Base-by-base conservation (phyloP, 2,888 invertebrate genomes). In the Caenorhabditis sulstoni region DNA sequence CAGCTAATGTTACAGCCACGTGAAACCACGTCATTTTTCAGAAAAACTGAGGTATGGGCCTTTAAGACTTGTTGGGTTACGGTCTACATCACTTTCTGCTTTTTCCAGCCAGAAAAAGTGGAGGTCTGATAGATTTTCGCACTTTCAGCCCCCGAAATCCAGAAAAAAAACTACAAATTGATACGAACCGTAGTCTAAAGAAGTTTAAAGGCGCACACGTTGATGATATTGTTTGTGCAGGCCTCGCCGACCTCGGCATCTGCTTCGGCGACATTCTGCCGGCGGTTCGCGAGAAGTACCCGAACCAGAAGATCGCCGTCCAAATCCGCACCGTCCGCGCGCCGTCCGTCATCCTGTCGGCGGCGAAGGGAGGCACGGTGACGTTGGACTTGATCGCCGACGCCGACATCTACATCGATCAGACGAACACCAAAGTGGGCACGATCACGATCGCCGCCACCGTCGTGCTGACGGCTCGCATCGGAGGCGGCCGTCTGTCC, bases 251-350 rank as follows among this genome's bases (percentile, higher is more conserved):
- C 57, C 73, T 88, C 37, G 87, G 87, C 59, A 88, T 89, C 70
- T 89, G 89, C 70, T 86, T 89, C 64, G 89, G 89, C 58, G 89
- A 89, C 75, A 88, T 89, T 62, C 81, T 89, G 44, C 89, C 89
- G n/a, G 87, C 86, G 0, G 82, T 89, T 41, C 77, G 88, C 14
- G 88, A 89, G 59, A 87, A 87, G 57, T 88, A 88, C 65, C 89
- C 89, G 12, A 87, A 89, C 64, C 81, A 89, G 75, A 85, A 85
- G 67, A 84, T 87, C 45, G 81, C 81, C 35, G 81, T 88, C 16
- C 79, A 83, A 50, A 82, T 88, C 45, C 66, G 78, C 57, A 87
- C 88, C n/a, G 81, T 81, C 11, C 74, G 86, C 18, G 88, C 88
- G 8, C 88, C 88, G 16, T 87, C 87, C 0, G 80, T 88, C 11